Evolutionary conservation across 2,113 vertebrate species (phyloP).

Genomic region (Natator depressus): DNA sequence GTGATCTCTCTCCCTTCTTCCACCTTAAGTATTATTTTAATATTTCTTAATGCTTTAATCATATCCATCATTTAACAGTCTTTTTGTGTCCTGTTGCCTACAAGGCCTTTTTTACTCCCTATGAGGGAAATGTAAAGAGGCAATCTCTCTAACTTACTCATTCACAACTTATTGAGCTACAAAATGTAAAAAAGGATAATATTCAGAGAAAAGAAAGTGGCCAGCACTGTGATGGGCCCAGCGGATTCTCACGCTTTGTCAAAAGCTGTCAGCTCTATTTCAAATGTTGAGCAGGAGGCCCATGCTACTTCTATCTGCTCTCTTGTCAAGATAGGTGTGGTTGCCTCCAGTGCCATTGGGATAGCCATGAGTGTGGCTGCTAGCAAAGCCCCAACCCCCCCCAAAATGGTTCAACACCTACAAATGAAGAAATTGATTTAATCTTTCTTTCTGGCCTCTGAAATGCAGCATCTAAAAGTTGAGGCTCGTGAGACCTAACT

Average conservation of each 20-base stretch:
- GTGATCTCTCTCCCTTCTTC: rapidly evolving
- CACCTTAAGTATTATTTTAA: conserved; percentile 11
- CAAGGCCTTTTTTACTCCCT: neutral
- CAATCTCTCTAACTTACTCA: neutral
- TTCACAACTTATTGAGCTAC: neutral
- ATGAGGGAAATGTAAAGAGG: neutral
- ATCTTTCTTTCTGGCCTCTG: neutral
- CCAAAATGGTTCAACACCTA: neutral
- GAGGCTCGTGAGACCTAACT: neutral
- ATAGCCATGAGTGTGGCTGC: neutral
- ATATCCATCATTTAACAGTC: conserved; percentile 14
- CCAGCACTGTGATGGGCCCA: neutral
- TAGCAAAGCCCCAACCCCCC: neutral
- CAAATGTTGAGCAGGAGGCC: rapidly evolving
- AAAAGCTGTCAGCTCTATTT: conserved; percentile 1
- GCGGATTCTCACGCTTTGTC: neutral
- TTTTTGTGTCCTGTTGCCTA: neutral
- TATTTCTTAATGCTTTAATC: conserved; percentile 50
- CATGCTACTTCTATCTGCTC: neutral
- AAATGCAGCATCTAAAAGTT: neutral
- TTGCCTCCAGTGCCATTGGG: neutral
- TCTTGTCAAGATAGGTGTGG: neutral
- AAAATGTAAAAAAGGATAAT: neutral
- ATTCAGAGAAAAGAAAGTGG: rapidly evolving
- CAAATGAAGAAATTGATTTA: neutral